phyloP scores from a whole-genome alignment of 1,140 invertebrate genomes.

The Atta texana region DNA sequence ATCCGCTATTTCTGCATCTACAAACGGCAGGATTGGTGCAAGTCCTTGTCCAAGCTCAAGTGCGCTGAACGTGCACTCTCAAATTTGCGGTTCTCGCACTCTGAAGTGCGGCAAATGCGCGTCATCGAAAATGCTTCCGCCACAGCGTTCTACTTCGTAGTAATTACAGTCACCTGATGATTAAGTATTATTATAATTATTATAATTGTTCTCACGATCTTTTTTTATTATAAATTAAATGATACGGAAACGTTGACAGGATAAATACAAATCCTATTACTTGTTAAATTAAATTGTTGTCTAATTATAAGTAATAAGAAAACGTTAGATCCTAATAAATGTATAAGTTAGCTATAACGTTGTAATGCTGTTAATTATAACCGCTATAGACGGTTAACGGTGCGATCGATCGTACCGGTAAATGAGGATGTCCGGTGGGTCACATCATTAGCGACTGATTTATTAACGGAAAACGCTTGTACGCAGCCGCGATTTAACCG shows the following conservation, averaged over 20 bases:
- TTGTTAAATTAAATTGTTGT: not conserved
- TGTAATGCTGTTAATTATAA: conserved; percentile 37
- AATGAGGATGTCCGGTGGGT: conserved; percentile 43
- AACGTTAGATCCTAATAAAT: conserved; percentile 14
- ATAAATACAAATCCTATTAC: not conserved
- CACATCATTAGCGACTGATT: conserved; percentile 49
- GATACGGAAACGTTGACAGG: not conserved
- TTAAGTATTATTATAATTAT: not conserved
- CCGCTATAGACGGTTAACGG: not conserved
- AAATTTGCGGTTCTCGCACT: conserved; percentile 64
- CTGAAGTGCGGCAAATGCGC: conserved; percentile 44
- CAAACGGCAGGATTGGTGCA: not conserved
- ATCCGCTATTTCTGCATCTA: conserved; percentile 13
- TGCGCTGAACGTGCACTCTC: conserved; percentile 49
- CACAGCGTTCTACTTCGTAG: conserved; percentile 12
- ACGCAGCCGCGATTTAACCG: conserved; percentile 40
- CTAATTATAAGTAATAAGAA: not conserved
- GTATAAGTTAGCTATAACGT: not conserved
- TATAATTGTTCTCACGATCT: not conserved
- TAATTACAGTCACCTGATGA: conserved; percentile 38
- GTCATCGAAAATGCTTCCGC: conserved; percentile 59
- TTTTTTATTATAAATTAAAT: conserved; percentile 16
- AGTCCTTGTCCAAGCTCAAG: conserved; percentile 37
- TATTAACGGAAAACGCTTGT: conserved; percentile 55
- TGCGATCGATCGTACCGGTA: conserved; percentile 40